These are phyloP conservation scores for Forpus xanthops DNA, from an alignment of 2,797 vertebrate genomes.

Conservation along the genomic window DNA sequence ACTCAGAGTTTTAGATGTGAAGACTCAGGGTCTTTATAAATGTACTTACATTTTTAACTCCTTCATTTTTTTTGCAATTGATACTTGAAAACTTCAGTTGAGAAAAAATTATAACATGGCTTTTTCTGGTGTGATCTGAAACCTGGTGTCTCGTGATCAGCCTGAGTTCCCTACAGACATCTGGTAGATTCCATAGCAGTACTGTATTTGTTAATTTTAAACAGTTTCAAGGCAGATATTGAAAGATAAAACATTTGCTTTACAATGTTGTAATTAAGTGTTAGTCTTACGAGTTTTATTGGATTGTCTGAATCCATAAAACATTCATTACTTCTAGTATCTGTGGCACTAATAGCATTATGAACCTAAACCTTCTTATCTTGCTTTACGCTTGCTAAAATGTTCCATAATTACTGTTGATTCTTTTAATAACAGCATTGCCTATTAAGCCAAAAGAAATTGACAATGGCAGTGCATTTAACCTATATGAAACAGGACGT, in stretches of 20 bases:
- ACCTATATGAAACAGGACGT: neutral
- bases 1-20: neutral
- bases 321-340: neutral
- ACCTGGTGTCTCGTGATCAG: neutral
- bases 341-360: neutral
- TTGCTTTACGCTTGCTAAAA: neutral
- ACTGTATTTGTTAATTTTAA: neutral
- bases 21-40: neutral
- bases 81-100: neutral
- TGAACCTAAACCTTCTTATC: neutral
- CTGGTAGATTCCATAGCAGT: neutral
- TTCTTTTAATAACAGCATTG: neutral
- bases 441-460: neutral
- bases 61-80: neutral
- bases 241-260: neutral
- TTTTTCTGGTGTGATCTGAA: neutral
- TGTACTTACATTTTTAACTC: neutral
- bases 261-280: neutral
- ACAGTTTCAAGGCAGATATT: neutral
- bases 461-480: neutral
- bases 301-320: slow-evolving; percentile 10
- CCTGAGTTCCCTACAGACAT: neutral
- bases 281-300: neutral
- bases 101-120: neutral
- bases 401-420: neutral